A percentile compares a stretch with the other conserved stretches of the same genome.
Conservation (phyloP, 2,888 invertebrate species). For the Hirtodrosophila duncani region DNA sequence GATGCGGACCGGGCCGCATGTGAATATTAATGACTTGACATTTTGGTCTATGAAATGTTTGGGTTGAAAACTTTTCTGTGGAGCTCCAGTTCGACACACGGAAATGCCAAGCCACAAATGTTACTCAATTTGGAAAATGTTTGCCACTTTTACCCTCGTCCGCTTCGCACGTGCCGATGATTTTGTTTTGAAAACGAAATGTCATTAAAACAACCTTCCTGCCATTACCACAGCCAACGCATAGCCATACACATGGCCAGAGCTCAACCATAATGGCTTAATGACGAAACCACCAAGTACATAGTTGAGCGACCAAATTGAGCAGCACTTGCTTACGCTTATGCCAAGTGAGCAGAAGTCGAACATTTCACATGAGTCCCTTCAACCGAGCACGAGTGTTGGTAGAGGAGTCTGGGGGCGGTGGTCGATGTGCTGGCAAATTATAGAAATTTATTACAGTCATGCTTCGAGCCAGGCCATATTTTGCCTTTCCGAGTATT, state of each 20-base stretch:
- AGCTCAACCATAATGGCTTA: conserved; percentile 51
- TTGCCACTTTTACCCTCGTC: conserved; percentile 16
- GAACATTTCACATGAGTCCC: conserved; percentile 21
- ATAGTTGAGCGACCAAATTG: conserved; percentile 62
- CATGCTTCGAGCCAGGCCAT: too few relatives aligned
- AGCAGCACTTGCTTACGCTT: conserved; percentile 61
- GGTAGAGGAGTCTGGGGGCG: not conserved
- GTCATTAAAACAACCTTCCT: conserved; percentile 39
- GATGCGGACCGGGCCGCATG: conserved; percentile 28
- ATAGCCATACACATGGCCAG: conserved; percentile 7
- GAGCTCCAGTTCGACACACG: too few relatives aligned
- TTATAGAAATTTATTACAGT: too few relatives aligned
- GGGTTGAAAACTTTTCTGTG: conserved; percentile 35
- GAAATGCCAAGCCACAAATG: conserved; percentile 55
- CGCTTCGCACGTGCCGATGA: conserved; percentile 24
- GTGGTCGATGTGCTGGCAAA: not conserved
- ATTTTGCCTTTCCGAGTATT: too few relatives aligned
- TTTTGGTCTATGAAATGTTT: conserved; percentile 45
- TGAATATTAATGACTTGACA: conserved; percentile 67
- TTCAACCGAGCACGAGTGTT: not conserved
- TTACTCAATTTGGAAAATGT: conserved; percentile 68
- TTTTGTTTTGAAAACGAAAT: conserved; percentile 23
- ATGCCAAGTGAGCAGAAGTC: conserved; percentile 45
- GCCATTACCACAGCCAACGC: not conserved
- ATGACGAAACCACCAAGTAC: conserved; percentile 67